A percentile compares a stretch with the other conserved stretches of the same genome.
These are phyloP conservation scores for Fragum whitleyi DNA, from an alignment of 2,888 invertebrate species.

Conservation along the genomic window DNA sequence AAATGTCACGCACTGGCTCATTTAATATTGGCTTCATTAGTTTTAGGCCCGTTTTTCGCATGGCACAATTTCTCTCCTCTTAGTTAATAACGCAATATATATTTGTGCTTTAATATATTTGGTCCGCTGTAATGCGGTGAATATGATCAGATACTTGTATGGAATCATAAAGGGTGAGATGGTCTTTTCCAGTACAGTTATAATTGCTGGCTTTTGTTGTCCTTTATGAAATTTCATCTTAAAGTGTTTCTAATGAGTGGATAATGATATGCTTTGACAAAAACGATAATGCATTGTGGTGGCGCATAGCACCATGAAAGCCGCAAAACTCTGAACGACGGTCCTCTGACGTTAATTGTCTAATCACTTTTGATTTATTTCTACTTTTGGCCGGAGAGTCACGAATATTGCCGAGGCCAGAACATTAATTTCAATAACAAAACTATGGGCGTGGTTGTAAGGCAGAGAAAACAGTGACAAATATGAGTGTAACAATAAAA, in stretches of 20 bases:
- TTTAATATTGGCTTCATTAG: too few species aligned
- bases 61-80: too few species aligned
- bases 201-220: conserved; percentile 57
- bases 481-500: conserved; percentile 14
- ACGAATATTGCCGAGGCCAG: conserved; percentile 32
- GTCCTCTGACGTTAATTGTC: conserved; percentile 57
- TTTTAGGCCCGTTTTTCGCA: too few species aligned
- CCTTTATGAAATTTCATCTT: conserved; percentile 61
- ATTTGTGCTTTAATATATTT: too few species aligned
- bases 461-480: neutral
- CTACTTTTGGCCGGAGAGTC: conserved; percentile 23
- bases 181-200: conserved; percentile 48
- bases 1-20: too few species aligned
- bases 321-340: conserved; percentile 40
- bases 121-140: too few species aligned
- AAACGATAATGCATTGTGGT: conserved; percentile 42
- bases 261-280: conserved; percentile 51
- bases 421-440: conserved; percentile 50
- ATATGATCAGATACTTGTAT: too few species aligned
- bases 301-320: conserved; percentile 44
- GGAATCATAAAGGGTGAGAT: conserved; percentile 29
- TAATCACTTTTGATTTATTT: conserved; percentile 61
- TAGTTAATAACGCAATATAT: too few species aligned
- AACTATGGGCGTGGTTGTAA: conserved; percentile 9
- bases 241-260: conserved; percentile 61